Conservation (phyloP, 2,888 invertebrate genomes). For the Melipona bicolor region DNA sequence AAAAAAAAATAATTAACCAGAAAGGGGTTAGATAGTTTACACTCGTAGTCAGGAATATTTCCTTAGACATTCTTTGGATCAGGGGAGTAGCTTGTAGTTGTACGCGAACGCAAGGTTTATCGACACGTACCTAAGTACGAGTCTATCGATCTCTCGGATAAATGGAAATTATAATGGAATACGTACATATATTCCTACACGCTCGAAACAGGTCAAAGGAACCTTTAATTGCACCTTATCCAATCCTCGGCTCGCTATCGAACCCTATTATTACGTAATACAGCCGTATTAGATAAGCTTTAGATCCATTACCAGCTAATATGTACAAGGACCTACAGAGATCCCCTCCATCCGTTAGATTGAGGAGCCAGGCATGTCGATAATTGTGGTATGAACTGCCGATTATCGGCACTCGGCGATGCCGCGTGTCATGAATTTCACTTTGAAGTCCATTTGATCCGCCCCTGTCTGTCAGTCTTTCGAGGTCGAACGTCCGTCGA, state of each 20-base stretch:
- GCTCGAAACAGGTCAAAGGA: constrained; percentile 41
- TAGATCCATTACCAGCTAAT: constrained; percentile 63
- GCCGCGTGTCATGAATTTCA: constrained; percentile 48
- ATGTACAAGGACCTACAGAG: constrained; percentile 49
- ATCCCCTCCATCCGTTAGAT: constrained; percentile 54
- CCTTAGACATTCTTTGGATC: not conserved
- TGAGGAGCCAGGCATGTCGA: constrained; percentile 58
- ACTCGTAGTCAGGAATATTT: not conserved
- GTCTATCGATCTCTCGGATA: constrained; percentile 3
- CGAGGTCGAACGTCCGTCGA: constrained; percentile 32
- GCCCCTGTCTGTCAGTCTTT: constrained; percentile 39
- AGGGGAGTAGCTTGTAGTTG: not conserved
- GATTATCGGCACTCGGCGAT: constrained; percentile 55
- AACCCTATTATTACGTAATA: constrained; percentile 62
- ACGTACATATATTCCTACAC: not conserved
- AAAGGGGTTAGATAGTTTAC: not conserved
- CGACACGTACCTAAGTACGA: not conserved
- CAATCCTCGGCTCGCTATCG: constrained; percentile 48
- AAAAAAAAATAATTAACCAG: constrained; percentile 26
- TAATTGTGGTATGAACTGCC: constrained; percentile 64
- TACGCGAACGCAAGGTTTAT: not conserved
- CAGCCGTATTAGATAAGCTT: constrained; percentile 57
- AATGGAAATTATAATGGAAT: constrained; percentile 13
- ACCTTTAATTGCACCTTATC: constrained; percentile 60
- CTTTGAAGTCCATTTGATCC: constrained; percentile 59